Evolutionary conservation across 2,797 vertebrate species (phyloP).

Genomic region (Picus viridis): DNA sequence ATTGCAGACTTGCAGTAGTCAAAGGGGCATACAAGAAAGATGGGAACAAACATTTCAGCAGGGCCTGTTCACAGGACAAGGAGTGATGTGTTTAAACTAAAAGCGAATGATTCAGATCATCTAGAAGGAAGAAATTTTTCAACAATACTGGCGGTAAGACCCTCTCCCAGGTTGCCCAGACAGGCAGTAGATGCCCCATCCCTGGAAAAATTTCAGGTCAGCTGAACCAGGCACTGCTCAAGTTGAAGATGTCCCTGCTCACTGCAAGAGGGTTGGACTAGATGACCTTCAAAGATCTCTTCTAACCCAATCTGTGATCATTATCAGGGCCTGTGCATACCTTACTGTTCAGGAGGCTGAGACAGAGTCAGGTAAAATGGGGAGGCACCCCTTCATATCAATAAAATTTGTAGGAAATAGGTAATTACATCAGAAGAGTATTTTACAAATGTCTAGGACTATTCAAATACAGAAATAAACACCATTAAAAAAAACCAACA

Average conservation of each 20-base stretch:
- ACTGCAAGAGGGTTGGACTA: neutral
- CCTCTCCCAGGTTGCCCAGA: neutral
- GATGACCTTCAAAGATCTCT: neutral
- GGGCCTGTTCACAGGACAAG: neutral
- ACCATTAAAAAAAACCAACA: neutral
- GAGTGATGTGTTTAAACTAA: neutral
- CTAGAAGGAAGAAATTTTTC: neutral
- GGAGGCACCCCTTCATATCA: neutral
- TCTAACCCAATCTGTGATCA: neutral
- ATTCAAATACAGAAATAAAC: neutral
- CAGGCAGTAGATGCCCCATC: too few relatives aligned
- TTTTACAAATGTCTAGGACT: neutral
- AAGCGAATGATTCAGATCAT: neutral
- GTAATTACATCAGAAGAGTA: neutral
- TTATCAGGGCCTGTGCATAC: neutral
- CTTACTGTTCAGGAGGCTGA: neutral
- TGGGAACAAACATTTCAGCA: neutral
- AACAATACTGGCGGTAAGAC: neutral
- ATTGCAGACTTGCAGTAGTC: neutral
- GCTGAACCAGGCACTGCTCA: fast-evolving
- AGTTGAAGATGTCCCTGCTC: neutral
- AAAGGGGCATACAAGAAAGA: neutral
- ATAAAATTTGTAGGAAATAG: neutral
- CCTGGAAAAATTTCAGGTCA: neutral
- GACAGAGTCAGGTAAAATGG: neutral